Percentiles rank a stretch among this genome's conserved stretches.
These are phyloP conservation scores for Xestobium rufovillosum DNA, from an alignment of 2,888 invertebrate species.

Conservation along the genomic window DNA sequence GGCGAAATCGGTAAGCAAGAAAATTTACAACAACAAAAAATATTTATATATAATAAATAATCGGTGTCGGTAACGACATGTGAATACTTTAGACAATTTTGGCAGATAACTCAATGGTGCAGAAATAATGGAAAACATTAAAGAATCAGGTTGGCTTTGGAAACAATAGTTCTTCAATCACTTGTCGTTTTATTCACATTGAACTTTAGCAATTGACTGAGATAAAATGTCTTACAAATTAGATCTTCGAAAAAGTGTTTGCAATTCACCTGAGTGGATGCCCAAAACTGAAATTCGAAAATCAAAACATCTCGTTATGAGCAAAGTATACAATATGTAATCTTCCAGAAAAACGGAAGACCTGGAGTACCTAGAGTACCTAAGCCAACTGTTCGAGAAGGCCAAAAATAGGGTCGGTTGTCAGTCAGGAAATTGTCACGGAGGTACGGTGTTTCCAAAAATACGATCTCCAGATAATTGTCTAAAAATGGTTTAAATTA, in stretches of 20 bases:
- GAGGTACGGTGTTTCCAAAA: slow-evolving; percentile 1
- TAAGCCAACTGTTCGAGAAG: neutral
- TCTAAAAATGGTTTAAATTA: neutral
- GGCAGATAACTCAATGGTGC: neutral
- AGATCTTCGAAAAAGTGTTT: slow-evolving; percentile 1
- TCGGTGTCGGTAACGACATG: too few relatives aligned
- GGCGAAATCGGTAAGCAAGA: too few relatives aligned
- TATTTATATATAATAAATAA: too few relatives aligned
- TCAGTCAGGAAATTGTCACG: neutral
- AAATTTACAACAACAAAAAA: too few relatives aligned
- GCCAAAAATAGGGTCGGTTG: too few relatives aligned
- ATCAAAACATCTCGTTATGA: slow-evolving; percentile 1
- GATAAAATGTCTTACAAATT: neutral
- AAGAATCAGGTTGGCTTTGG: neutral
- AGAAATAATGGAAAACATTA: too few relatives aligned
- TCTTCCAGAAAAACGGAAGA: neutral
- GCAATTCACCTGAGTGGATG: slow-evolving; percentile 1
- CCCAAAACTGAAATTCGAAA: slow-evolving; percentile 1
- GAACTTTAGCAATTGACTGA: neutral
- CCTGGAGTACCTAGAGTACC: neutral
- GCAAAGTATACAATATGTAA: neutral
- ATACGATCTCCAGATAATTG: neutral
- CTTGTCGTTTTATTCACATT: neutral
- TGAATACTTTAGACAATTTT: too few relatives aligned
- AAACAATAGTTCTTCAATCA: slow-evolving; percentile 1